phyloP scores from a whole-genome alignment of 2,797 vertebrate species.

The Ceyx erithaca region DNA sequence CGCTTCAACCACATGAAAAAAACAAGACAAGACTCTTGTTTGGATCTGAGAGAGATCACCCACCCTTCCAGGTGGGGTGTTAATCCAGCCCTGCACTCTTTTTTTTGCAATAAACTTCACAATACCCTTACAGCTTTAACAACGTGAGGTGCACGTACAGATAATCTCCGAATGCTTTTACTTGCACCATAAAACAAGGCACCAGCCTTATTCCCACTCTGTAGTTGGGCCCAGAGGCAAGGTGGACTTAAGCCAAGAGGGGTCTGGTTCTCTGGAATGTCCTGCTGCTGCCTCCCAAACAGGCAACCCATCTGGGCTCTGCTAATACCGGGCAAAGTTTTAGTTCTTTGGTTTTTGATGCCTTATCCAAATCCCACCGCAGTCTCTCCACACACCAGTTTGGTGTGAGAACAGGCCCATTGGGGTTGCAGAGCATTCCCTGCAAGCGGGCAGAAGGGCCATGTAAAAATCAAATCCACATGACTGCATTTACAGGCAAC shows the following conservation, averaged over 20 bases:
- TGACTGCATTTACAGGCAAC: slow-evolving; percentile 65
- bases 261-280: neutral
- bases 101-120: neutral
- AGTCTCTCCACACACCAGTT: neutral
- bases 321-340: neutral
- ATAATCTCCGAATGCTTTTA: slow-evolving; percentile 28
- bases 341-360: neutral
- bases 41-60: neutral
- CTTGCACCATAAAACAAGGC: slow-evolving; percentile 3
- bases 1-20: neutral
- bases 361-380: rapidly evolving
- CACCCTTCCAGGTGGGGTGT: neutral
- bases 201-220: neutral
- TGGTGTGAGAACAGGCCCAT: neutral
- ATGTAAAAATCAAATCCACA: slow-evolving; percentile 71
- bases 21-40: neutral
- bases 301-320: neutral
- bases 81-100: neutral
- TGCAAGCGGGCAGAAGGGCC: slow-evolving; percentile 26
- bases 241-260: slow-evolving; percentile 7
- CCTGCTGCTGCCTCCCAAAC: neutral
- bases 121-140: neutral
- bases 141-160: slow-evolving; percentile 1
- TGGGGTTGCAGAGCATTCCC: slow-evolving; percentile 30
- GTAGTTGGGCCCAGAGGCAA: neutral